phyloP scores from a whole-genome alignment of 2,888 invertebrate species.

The Eremobia ochroleuca region DNA sequence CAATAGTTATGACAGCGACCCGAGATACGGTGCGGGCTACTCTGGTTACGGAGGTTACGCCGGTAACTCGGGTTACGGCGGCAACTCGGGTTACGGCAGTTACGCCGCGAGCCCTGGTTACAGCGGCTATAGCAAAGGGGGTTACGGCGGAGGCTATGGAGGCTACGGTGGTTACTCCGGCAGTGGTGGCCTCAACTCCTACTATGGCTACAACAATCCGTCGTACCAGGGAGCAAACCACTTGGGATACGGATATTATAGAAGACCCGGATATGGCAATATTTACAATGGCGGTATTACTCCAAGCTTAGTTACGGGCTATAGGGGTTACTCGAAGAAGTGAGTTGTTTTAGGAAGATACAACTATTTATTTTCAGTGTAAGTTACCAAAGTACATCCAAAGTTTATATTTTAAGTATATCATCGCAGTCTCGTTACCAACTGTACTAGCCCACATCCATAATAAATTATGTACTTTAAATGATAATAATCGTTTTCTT shows the following conservation, averaged over 20 bases:
- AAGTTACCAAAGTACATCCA: constrained; percentile 82
- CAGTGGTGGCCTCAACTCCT: constrained; percentile 91
- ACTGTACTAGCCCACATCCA: constrained; percentile 49
- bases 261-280: constrained; percentile 81
- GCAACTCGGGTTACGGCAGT: constrained; percentile 88
- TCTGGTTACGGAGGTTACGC: constrained; percentile 48
- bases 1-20: constrained; percentile 47
- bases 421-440: constrained; percentile 47
- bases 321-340: constrained; percentile 87
- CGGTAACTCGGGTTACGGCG: constrained; percentile 38
- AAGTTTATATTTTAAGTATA: constrained; percentile 75
- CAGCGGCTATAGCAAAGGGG: constrained; percentile 42
- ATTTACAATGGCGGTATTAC: constrained; percentile 86
- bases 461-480: constrained; percentile 50
- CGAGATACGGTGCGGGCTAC: constrained; percentile 56
- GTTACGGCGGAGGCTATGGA: constrained; percentile 56
- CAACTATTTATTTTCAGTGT: constrained; percentile 64
- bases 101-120: constrained; percentile 80
- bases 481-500: constrained; percentile 21
- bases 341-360: constrained; percentile 58
- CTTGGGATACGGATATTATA: constrained; percentile 91
- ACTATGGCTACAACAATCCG: constrained; percentile 91
- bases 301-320: constrained; percentile 88
- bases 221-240: constrained; percentile 89
- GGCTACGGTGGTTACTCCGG: constrained; percentile 92